Conservation (phyloP, 2,888 invertebrate genomes). For the Lysandra coridon region DNA sequence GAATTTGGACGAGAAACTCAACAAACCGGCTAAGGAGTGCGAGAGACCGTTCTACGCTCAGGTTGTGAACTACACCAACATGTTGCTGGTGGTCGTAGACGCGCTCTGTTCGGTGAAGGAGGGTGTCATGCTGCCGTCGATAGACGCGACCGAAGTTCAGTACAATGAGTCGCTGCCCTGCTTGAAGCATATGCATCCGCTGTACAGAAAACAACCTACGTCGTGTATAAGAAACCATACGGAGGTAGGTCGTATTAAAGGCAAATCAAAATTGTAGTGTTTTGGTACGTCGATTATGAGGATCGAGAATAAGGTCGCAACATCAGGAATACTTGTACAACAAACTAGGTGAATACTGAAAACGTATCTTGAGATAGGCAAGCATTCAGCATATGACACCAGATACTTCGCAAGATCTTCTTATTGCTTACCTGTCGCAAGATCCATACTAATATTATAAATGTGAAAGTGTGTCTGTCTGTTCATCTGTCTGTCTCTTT, state of each 20-base stretch:
- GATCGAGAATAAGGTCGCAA: too few species aligned
- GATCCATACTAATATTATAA: too few species aligned
- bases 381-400: too few species aligned
- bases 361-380: too few species aligned
- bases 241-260: slow-evolving; percentile 82
- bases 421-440: too few species aligned
- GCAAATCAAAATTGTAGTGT: not conserved
- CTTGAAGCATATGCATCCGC: slow-evolving; percentile 77
- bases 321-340: too few species aligned
- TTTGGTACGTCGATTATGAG: not conserved
- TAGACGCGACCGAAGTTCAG: slow-evolving; percentile 71
- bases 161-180: slow-evolving; percentile 84
- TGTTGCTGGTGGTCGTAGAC: slow-evolving; percentile 89
- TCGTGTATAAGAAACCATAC: slow-evolving; percentile 89
- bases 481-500: too few species aligned
- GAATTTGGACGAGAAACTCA: slow-evolving; percentile 74
- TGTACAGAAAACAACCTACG: slow-evolving; percentile 84
- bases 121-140: slow-evolving; percentile 58
- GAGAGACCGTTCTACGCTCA: slow-evolving; percentile 85
- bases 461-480: too few species aligned
- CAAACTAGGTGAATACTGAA: too few species aligned
- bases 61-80: slow-evolving; percentile 87
- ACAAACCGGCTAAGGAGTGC: slow-evolving; percentile 65
- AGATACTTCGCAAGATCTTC: too few species aligned
- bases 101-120: slow-evolving; percentile 80